phyloP scores from a whole-genome alignment of 2,888 invertebrate species.

The Cremastobaeus sp. region DNA sequence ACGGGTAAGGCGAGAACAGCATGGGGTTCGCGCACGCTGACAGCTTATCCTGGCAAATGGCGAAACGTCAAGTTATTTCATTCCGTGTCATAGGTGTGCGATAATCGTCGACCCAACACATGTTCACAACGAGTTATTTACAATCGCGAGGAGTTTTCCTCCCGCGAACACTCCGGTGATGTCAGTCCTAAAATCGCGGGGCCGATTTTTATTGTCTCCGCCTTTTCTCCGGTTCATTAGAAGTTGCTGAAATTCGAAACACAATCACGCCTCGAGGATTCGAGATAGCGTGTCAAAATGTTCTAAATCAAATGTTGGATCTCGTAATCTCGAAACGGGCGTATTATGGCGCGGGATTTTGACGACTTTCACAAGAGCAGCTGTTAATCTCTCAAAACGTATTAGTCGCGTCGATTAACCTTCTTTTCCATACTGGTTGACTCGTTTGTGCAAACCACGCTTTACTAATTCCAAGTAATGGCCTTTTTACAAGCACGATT shows the following conservation, averaged over 20 bases:
- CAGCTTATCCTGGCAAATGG: conserved; percentile 15
- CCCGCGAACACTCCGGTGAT: neutral
- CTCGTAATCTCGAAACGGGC: conserved; percentile 25
- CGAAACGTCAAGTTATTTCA: conserved; percentile 11
- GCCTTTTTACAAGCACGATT: conserved; percentile 25
- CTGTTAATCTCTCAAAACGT: conserved; percentile 39
- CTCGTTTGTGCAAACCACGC: conserved; percentile 37
- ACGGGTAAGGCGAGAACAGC: conserved; percentile 16
- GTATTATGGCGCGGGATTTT: conserved; percentile 27
- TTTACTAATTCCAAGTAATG: conserved; percentile 37
- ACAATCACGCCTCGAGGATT: conserved; percentile 1
- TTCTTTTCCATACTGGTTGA: conserved; percentile 22
- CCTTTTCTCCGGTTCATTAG: no score
- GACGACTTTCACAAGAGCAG: conserved; percentile 40
- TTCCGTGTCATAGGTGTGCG: conserved; percentile 21
- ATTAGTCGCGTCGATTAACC: conserved; percentile 34
- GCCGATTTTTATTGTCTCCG: no score
- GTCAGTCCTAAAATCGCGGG: no score
- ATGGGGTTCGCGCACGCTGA: conserved; percentile 22
- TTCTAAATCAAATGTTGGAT: conserved; percentile 40
- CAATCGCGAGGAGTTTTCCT: neutral
- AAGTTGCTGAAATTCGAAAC: neutral
- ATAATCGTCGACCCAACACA: no score
- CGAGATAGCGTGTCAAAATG: conserved; percentile 19
- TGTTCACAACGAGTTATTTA: neutral